Percentiles rank a stretch among this genome's conserved stretches.
These are phyloP conservation scores for Meganola albula DNA, from an alignment of 2,888 invertebrate species.

Conservation along the genomic window DNA sequence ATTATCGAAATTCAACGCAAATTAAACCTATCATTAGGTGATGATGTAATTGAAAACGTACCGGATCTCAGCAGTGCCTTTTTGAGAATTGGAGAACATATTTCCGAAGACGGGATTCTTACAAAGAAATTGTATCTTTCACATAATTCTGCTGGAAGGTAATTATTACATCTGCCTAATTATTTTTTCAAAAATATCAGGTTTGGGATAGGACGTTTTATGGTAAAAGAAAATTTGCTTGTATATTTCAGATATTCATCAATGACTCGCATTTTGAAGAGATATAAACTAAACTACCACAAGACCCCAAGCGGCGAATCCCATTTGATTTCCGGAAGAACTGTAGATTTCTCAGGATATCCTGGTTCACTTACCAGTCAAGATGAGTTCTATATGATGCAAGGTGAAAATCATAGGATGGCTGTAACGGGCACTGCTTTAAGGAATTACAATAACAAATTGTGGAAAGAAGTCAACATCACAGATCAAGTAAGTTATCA, in stretches of 20 bases:
- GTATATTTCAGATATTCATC: conserved; percentile 79
- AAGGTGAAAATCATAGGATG: conserved; percentile 76
- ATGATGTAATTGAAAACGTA: conserved; percentile 41
- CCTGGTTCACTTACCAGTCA: conserved; percentile 89
- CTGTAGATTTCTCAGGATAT: conserved; percentile 88
- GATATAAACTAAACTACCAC: conserved; percentile 88
- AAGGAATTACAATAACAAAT: conserved; percentile 82
- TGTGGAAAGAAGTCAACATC: conserved; percentile 83
- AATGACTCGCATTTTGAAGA: conserved; percentile 91
- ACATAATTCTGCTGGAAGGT: conserved; percentile 88
- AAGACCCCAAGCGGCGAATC: conserved; percentile 69
- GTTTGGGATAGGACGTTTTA: too few species aligned
- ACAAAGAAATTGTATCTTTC: conserved; percentile 81
- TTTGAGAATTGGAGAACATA: conserved; percentile 76
- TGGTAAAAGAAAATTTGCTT: not conserved
- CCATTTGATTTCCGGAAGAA: conserved; percentile 79
- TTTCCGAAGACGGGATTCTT: conserved; percentile 47
- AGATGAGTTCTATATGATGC: conserved; percentile 88
- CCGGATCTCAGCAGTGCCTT: conserved; percentile 79
- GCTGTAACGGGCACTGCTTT: conserved; percentile 87
- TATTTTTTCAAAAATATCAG: not conserved
- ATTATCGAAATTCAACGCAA: conserved; percentile 81
- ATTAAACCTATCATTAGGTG: conserved; percentile 60
- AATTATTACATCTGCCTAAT: conserved; percentile 18
- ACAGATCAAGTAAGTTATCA: conserved; percentile 76